phyloP scores from a whole-genome alignment of 53 echinoderm and acorn worm species.

The Apostichopus leukothele region DNA sequence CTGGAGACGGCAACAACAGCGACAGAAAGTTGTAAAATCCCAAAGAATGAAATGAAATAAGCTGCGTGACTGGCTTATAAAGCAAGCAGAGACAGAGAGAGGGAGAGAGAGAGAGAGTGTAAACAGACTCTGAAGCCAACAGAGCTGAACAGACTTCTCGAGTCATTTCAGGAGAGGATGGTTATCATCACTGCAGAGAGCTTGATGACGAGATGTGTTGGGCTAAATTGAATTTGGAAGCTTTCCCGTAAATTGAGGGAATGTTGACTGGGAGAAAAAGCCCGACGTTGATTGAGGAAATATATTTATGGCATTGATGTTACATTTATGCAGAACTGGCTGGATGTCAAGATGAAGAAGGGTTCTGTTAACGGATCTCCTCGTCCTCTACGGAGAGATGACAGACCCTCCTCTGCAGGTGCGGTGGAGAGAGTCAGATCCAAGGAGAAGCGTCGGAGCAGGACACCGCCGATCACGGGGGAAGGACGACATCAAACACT shows the following conservation, averaged over 20 bases:
- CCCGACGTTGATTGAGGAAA: background rate
- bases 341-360: conserved; percentile 16
- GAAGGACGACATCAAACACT: conserved; percentile 21
- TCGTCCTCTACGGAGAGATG: conserved; percentile 37
- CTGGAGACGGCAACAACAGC: background rate
- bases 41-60: conserved; percentile 7
- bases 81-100: background rate
- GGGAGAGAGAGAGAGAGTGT: background rate
- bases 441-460: conserved; percentile 41
- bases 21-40: conserved; percentile 15
- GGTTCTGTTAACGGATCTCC: conserved; percentile 36
- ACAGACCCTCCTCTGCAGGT: conserved; percentile 35
- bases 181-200: background rate
- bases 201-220: background rate
- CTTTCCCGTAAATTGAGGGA: conserved; percentile 33
- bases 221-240: conserved; percentile 9
- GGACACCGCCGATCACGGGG: conserved; percentile 17
- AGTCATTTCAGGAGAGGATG: background rate
- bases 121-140: conserved; percentile 11
- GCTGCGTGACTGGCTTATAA: background rate
- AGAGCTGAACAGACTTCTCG: background rate
- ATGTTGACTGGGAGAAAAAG: background rate
- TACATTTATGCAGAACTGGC: background rate
- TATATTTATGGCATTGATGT: conserved; percentile 17
- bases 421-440: conserved; percentile 40